Conservation (phyloP, 2,888 invertebrate species). For the Phyto melanocephala region DNA sequence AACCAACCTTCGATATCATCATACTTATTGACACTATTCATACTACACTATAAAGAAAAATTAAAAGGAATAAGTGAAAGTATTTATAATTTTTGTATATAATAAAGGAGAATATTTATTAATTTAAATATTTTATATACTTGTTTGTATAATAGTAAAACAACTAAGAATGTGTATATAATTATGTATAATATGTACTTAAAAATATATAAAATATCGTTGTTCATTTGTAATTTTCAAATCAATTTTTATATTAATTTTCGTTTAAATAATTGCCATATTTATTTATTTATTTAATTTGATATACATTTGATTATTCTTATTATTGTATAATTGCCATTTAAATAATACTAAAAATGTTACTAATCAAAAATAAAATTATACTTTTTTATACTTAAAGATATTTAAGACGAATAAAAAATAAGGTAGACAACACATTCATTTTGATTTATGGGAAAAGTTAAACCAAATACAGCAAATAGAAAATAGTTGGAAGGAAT, state of each 20-base stretch:
- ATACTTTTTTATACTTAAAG: neutral
- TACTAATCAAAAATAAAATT: conserved; percentile 16
- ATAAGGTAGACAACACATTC: conserved; percentile 26
- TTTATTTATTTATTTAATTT: conserved; percentile 30
- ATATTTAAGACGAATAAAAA: neutral
- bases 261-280: conserved; percentile 36
- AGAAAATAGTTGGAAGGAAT: conserved; percentile 59
- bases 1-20: neutral
- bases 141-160: conserved; percentile 42
- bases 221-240: conserved; percentile 31
- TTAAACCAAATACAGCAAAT: conserved; percentile 58
- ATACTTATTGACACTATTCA: conserved; percentile 14
- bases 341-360: conserved; percentile 52
- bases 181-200: conserved; percentile 38
- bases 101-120: conserved; percentile 13
- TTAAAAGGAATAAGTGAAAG: too few species aligned
- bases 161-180: conserved; percentile 32
- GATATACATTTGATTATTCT: neutral
- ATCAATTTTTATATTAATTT: neutral
- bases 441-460: conserved; percentile 4
- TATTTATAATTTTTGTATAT: too few species aligned
- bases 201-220: conserved; percentile 53
- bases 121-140: conserved; percentile 32
- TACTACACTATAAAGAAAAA: conserved; percentile 7
- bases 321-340: conserved; percentile 42